Percentiles rank a stretch among this genome's conserved stretches.
Conservation (phyloP, 2,113 vertebrate genomes). For the Neotoma lepida region DNA sequence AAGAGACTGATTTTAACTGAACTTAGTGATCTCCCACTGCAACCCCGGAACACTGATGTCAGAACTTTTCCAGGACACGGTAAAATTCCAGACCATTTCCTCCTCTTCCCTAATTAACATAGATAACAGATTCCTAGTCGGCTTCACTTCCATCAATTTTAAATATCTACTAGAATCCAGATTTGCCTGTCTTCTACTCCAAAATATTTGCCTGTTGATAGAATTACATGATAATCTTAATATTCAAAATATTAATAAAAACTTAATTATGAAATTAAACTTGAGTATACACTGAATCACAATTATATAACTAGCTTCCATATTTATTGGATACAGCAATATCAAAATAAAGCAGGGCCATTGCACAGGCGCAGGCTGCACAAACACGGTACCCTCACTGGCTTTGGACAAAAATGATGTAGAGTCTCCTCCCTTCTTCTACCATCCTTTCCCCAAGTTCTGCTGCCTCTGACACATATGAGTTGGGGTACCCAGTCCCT, state of each 20-base stretch:
- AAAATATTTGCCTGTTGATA: neutral
- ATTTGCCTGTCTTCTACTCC: neutral
- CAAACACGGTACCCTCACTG: neutral
- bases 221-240: constrained; percentile 26
- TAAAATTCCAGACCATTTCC: constrained; percentile 10
- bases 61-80: constrained; percentile 45
- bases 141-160: constrained; percentile 6
- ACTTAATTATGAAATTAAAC: constrained; percentile 49
- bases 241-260: neutral
- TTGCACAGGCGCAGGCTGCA: neutral
- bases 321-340: neutral
- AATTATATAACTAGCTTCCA: constrained; percentile 22
- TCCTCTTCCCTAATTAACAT: constrained; percentile 21
- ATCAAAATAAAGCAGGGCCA: constrained; percentile 6
- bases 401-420: neutral
- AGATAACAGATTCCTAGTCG: neutral
- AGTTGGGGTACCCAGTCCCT: neutral
- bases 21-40: neutral
- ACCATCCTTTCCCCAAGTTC: neutral
- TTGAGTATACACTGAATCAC: constrained; percentile 16
- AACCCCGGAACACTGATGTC: neutral
- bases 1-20: constrained; percentile 15
- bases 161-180: constrained; percentile 7
- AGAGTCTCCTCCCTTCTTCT: neutral
- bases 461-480: neutral